Percentiles rank a stretch among this genome's conserved stretches.
phyloP scores from a whole-genome alignment of 2,797 vertebrate species.

The Pantherophis vulpinus region DNA sequence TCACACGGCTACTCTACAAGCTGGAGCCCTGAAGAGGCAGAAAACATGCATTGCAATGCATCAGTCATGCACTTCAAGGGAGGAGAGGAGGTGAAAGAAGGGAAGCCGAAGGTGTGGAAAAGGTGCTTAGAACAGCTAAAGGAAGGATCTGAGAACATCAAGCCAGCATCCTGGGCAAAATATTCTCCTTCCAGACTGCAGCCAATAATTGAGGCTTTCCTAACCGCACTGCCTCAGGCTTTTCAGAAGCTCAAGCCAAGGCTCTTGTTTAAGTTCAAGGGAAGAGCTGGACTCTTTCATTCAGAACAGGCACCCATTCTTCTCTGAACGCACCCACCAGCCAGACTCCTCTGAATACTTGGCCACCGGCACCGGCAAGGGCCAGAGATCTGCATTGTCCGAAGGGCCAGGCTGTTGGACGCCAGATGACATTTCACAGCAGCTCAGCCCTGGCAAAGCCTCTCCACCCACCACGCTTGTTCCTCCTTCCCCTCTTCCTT shows the following conservation, averaged over 20 bases:
- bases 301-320: neutral
- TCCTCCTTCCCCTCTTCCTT: neutral
- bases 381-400: conserved; percentile 15
- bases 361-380: neutral
- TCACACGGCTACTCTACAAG: neutral
- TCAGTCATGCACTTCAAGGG: neutral
- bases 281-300: neutral
- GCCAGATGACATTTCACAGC: conserved; percentile 17
- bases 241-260: neutral
- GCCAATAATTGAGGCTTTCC: neutral
- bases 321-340: conserved; percentile 7
- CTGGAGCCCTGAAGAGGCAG: neutral
- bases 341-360: neutral
- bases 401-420: neutral
- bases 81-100: neutral
- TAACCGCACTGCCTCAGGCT: neutral
- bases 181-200: neutral
- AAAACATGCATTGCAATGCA: too few relatives aligned
- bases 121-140: neutral
- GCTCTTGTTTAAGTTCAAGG: neutral
- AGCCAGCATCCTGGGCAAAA: neutral
- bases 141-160: neutral
- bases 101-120: neutral
- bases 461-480: neutral
- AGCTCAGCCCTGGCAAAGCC: neutral